These are phyloP conservation scores for Synergus laeviventris DNA, from an alignment of 2,888 invertebrate genomes.

Conservation along the genomic window DNA sequence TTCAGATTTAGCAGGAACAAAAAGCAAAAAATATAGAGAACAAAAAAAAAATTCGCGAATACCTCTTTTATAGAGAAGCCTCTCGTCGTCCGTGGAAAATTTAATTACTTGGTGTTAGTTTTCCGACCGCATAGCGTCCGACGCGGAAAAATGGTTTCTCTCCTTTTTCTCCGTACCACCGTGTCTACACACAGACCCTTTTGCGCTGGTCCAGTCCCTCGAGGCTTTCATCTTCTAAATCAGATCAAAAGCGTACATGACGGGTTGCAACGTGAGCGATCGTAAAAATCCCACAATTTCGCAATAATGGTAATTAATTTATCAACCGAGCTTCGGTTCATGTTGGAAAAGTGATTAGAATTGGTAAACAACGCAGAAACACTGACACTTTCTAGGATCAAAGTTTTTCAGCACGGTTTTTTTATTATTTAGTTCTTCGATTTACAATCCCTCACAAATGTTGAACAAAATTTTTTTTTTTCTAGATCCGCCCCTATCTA, in stretches of 20 bases:
- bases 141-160: slow-evolving; percentile 27
- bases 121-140: slow-evolving; percentile 36
- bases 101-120: slow-evolving; percentile 53
- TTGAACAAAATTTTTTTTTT: too few species aligned
- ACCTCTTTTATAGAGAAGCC: slow-evolving; percentile 13
- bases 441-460: too few species aligned
- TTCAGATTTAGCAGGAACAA: slow-evolving; percentile 19
- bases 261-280: slow-evolving; percentile 15
- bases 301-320: too few species aligned
- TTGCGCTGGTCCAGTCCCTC: slow-evolving; percentile 17
- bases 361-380: too few species aligned
- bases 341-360: neutral
- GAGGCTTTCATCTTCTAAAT: slow-evolving; percentile 51
- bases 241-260: slow-evolving; percentile 48
- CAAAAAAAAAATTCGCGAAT: slow-evolving; percentile 37
- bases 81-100: slow-evolving; percentile 44
- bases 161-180: slow-evolving; percentile 22
- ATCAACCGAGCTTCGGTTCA: neutral
- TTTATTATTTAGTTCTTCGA: too few species aligned
- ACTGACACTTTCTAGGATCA: too few species aligned
- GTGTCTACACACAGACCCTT: slow-evolving; percentile 31
- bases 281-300: neutral
- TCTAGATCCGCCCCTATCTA: too few species aligned
- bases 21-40: neutral
- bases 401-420: too few species aligned